Base-by-base conservation (phyloP, 2,113 vertebrate genomes). In the Plecotus auritus region DNA sequence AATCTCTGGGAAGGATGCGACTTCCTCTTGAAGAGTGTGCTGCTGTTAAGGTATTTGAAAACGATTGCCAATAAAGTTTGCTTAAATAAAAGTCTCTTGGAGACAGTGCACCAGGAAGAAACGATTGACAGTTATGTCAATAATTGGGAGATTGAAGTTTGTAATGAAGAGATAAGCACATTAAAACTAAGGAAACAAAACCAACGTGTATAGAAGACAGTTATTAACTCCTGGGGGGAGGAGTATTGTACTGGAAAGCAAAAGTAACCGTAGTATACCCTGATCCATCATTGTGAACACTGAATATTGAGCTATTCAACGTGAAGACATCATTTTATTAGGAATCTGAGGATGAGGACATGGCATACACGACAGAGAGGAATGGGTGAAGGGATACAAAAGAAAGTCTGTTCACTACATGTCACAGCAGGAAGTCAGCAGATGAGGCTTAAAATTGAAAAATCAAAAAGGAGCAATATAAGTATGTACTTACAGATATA, bases 41-140 rank as follows among this genome's bases (percentile, higher is more conserved):
- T 97, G 96, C 96, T 95, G 94, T 97, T 96, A 97, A 97, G 96
- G 95, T 96, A 96, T 96, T 96, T 97, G 96, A 96, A 95, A 97
- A 96, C 96, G 96, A 97, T 97, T 97, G 96, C 93, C 96, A 97
- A 97, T 97, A 97, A 97, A 97, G 96, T 97, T 90, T 90, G 74
- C 26, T 98, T 97, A 96, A 98, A 97, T 98, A 95, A 94, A 91
- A 96, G 91, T 95, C 61, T 28, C 83, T 85, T 73, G 73, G 32
- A 9, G 9, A 28, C 2, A 40, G 12, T 4, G 9, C 14, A 42
- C 49, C 22, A 4, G 12, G 32, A 56, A 74, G 49, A 37, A 82
- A 69, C 40, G 47, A 80, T 16, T 20, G 5, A 6, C 23, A 69
- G 37, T n/a, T 49, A n/a, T 1, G 1, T 18, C 4, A 64, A 42